A percentile compares a stretch with the other conserved stretches of the same genome.
These are phyloP conservation scores for Bombus waltoni DNA, from an alignment of 1,140 invertebrate genomes.

Conservation along the genomic window DNA sequence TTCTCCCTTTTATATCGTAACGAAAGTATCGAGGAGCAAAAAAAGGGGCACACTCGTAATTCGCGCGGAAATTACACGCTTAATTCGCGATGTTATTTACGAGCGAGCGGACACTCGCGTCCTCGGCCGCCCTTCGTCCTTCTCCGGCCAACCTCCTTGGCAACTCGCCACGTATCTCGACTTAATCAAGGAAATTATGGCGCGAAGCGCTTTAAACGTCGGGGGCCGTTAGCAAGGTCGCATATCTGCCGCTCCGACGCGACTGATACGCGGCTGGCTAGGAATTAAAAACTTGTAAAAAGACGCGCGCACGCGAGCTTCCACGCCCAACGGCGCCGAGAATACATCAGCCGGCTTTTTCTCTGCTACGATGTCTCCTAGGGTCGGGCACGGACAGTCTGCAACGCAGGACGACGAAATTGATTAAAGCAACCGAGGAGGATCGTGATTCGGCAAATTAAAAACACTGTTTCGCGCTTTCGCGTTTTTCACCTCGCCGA, in stretches of 20 bases:
- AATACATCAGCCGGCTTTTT: neutral
- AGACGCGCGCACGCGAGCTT: constrained; percentile 32
- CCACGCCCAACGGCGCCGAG: neutral
- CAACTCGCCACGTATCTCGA: constrained; percentile 71
- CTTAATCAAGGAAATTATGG: constrained; percentile 74
- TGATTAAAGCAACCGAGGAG: constrained; percentile 35
- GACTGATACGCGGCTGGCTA: constrained; percentile 46
- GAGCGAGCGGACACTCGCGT: constrained; percentile 63
- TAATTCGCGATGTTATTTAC: constrained; percentile 73
- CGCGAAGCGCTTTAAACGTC: constrained; percentile 71
- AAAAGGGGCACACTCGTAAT: constrained; percentile 53
- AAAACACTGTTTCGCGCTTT: neutral
- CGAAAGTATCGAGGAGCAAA: constrained; percentile 54
- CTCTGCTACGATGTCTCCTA: neutral
- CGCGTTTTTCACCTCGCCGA: neutral
- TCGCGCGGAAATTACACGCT: constrained; percentile 71
- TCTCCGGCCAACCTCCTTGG: constrained; percentile 54
- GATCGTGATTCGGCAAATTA: neutral
- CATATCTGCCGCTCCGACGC: constrained; percentile 57
- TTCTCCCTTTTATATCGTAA: neutral
- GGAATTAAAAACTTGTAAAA: constrained; percentile 66
- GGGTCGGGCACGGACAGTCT: neutral
- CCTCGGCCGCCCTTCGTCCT: constrained; percentile 16
- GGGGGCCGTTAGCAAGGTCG: constrained; percentile 62
- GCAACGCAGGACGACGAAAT: neutral